These are phyloP conservation scores for Amazona finschi DNA, from an alignment of 2,797 vertebrate genomes.

Conservation along the genomic window DNA sequence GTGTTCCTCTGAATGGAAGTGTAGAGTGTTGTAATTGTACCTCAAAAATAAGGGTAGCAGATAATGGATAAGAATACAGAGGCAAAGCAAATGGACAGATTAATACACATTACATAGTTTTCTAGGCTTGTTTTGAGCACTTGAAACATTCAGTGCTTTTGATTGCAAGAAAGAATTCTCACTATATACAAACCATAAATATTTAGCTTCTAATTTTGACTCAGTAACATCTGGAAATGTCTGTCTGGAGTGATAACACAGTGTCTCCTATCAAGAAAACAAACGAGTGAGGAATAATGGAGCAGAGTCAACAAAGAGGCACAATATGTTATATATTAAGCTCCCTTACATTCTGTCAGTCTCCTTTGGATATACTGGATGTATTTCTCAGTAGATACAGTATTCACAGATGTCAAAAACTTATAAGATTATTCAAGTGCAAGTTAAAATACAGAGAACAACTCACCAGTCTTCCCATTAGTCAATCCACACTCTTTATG, in stretches of 20 bases:
- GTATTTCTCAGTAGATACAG: neutral
- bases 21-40: neutral
- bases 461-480: fast-evolving
- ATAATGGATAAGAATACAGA: neutral
- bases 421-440: neutral
- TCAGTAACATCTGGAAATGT: neutral
- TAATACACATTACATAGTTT: neutral
- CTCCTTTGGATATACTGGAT: neutral
- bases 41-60: neutral
- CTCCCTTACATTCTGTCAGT: neutral
- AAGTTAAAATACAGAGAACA: neutral
- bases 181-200: neutral
- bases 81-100: neutral
- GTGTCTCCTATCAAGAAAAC: neutral
- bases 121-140: neutral
- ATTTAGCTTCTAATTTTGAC: neutral
- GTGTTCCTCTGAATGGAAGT: neutral
- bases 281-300: neutral
- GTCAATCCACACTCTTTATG: neutral
- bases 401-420: neutral
- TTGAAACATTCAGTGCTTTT: neutral
- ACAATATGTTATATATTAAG: neutral
- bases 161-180: neutral
- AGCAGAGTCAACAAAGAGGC: neutral
- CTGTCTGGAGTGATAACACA: neutral